Base-by-base conservation (phyloP, 2,113 vertebrate species). In the Xenopus laevis region DNA sequence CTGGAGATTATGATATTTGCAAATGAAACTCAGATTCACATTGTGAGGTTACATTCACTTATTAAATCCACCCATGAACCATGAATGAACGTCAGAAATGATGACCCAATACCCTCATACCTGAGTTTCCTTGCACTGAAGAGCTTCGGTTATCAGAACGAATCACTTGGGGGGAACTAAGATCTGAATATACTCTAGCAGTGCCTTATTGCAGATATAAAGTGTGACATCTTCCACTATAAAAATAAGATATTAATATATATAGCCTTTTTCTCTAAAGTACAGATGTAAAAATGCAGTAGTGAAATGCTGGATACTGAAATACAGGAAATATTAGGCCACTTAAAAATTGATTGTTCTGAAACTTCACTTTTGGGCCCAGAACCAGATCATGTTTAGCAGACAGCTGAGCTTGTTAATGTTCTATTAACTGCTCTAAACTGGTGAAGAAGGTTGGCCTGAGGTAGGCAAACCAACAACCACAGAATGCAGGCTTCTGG, bases 151-250 rank as follows among this genome's bases (percentile, higher is more conserved):
- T 45, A 57, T 77, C 67, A 52, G 47, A 45, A 53, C 58, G 44
- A 66, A 66, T 66, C 20, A 23, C 33, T 77, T 50, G 20, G 60
- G 47, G 52, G 46, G 65, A 46, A 33, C 21, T 52, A 45, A 61
- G 4, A 13, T 16, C 58, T 50, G 40, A 68, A 40, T 75, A 52
- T 75, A 75, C 66, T 68, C 73, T 60, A 77, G 67, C 74, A 77
- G 74, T 77, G 67, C 67, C 66, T 77, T 77, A 77, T 77, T 77
- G 74, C 74, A 66, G 57, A 64, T 45, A 70, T 70, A 70, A 77
- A 77, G 66, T 64, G 74, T 69, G 66, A 76, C 58, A 64, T 70
- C 72, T 61, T 70, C 18, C 62, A 70, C 47, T 70, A 77, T 64
- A 77, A 70, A 69, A 77, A 77, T 69, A 77, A 70, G 47, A 7